Evolutionary conservation across 2,888 invertebrate species (phyloP), one percentile per base, ranked within the genome.

Genomic region (Ferdinandea cuprea): DNA sequence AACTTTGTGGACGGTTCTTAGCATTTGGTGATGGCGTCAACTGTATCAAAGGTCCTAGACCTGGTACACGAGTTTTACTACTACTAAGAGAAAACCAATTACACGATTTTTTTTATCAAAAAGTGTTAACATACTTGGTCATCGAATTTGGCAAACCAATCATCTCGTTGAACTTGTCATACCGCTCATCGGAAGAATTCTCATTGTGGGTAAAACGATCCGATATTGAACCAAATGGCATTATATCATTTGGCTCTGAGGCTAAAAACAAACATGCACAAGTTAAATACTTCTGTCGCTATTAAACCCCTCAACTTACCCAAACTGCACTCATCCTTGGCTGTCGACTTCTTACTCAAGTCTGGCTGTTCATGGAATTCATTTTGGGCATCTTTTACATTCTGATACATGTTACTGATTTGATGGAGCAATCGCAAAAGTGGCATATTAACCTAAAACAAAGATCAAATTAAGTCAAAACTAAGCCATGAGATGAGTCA

Each of bases 341-440:
- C 91, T 50, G 92, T 91, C 0, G 90, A 88, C 80, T 91, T 91
- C 50, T 89, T 90, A 72, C 87, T 88, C 1, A 88, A 71, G 73
- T 91, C 91, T 1, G 91, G 93, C 85, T 96, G 95, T 86, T 95
- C 95, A 86, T 96, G 95, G 76, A 98, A 92, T 88, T 98, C 98
- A 86, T 95, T 95, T 89, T 97, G 97, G 0, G 98, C 98, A 89
- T 98, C 97, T 89, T 97, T 97, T 1, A 98, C 97, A 90, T 98
- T 98, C 91, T 98, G 97, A 91, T 98, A 98, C 98, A 99, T 98
- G 88, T 97, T 98, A 88, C 96, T 96, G 88, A 99, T 98, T 92
- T 99, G 99, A 91, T 99, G 98, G 74, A 98, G 92, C 61, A 99
- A 93, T 59, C 99, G 92, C 50, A 99, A 91, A 37, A 99, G 92